phyloP scores from a whole-genome alignment of 2,888 invertebrate genomes.

The Cerceris ruficornis region DNA sequence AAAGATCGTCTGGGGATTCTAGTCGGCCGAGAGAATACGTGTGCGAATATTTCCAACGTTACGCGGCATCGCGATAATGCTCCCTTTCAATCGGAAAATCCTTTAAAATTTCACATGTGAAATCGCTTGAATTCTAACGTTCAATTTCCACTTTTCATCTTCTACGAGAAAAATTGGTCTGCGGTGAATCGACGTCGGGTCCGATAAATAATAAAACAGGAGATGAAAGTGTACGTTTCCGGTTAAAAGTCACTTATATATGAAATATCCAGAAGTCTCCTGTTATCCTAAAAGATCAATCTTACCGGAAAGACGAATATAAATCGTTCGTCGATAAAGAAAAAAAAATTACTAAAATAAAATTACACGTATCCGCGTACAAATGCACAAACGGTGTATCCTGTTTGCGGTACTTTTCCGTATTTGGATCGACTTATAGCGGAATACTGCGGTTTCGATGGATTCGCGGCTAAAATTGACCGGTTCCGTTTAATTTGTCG shows the following conservation, averaged over 20 bases:
- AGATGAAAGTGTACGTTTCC: too few relatives aligned
- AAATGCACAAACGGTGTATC: not conserved
- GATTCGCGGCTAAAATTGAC: slow-evolving; percentile 21
- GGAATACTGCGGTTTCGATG: slow-evolving; percentile 20
- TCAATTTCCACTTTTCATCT: not conserved
- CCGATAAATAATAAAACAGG: too few relatives aligned
- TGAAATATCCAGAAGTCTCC: not conserved
- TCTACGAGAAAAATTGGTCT: not conserved
- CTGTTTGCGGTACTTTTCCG: slow-evolving; percentile 5
- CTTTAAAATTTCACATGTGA: not conserved
- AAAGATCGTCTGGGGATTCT: slow-evolving; percentile 26
- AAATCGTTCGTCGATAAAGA: not conserved
- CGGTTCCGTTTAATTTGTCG: not conserved
- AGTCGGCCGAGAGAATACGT: not conserved
- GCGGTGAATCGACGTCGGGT: not conserved
- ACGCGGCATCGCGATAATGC: slow-evolving; percentile 17
- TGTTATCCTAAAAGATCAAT: too few relatives aligned
- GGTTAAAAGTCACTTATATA: too few relatives aligned
- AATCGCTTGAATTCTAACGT: not conserved
- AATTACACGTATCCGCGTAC: not conserved
- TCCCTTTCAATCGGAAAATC: not conserved
- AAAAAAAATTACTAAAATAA: not conserved
- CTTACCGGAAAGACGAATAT: too few relatives aligned
- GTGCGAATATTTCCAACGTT: slow-evolving; percentile 5
- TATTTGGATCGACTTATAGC: slow-evolving; percentile 13